Base-by-base conservation (phyloP, 92 coral and sea anemone genomes). In the Phymanthus crucifer region DNA sequence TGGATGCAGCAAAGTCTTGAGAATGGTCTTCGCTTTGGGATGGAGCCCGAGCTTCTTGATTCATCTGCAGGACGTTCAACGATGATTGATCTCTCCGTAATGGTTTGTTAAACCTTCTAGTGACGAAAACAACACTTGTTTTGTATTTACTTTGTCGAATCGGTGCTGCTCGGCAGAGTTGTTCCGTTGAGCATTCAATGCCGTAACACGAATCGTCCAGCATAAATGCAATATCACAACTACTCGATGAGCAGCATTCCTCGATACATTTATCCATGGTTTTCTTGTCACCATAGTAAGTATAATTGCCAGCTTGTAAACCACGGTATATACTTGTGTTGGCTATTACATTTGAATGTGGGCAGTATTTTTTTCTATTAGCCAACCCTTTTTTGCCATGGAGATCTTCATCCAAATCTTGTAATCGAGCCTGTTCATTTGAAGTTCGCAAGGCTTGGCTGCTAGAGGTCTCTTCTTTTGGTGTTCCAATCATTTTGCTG, bases 221-320 rank as follows among this genome's bases (percentile, higher is more conserved):
- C 92, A 93, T 89, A 58, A 95, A 87, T 17, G 90, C 94, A 19
- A 95, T 81, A 76, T 95, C 99, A 78, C 99, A 95, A 43, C 77
- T 74, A 17, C 56, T 40, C 40, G 74, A 83, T 27, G 52, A 77
- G 64, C 99, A 95, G 76, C 99, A 95, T 40, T 70, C 45, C 29
- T 71, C 29, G 13, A 93, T 88, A 70, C 99, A 95, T 47, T 74
- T 80, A 27, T 79, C 78, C 67, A 87, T 76, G 83, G 73, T 75
- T 13, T 43, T 26, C 2, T 87, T 81, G 64, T 86, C 91, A 34
- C 98, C 98, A 57, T 88, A 77, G 38, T 93, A 91, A 0, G 84
- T 70, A 66, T 84, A 95, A 52, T 77, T 76, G 4, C 99, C 98
- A 7, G 98, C 83, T 66, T 81, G 83, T 70, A 90, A 67, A 12